phyloP scores from a whole-genome alignment of 2,888 invertebrate species.

The Drosophila fulvimacula region DNA sequence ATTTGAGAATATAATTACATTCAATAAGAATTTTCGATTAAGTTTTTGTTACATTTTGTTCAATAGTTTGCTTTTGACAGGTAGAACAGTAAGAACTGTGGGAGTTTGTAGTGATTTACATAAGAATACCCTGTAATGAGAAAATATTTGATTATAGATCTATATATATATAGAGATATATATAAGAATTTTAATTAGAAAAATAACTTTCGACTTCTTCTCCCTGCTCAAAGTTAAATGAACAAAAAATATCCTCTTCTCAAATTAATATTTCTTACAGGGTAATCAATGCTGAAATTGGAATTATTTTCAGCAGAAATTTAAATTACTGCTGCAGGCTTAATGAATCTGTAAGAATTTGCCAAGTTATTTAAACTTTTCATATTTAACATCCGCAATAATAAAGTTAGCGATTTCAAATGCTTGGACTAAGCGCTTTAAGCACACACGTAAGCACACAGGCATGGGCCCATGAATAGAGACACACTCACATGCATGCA shows the following conservation, averaged over 20 bases:
- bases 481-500: slow-evolving; percentile 7
- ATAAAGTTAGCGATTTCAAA: slow-evolving; percentile 27
- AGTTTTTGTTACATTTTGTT: slow-evolving; percentile 16
- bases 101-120: not conserved
- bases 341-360: slow-evolving; percentile 9
- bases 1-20: not conserved
- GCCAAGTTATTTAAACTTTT: slow-evolving; percentile 40
- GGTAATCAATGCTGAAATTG: not conserved
- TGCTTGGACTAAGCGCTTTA: slow-evolving; percentile 12
- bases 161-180: no score
- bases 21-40: slow-evolving; percentile 34
- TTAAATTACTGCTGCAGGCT: not conserved
- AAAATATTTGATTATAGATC: no score
- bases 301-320: not conserved
- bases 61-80: slow-evolving; percentile 12
- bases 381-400: slow-evolving; percentile 30
- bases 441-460: slow-evolving; percentile 15
- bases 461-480: not conserved
- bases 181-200: no score
- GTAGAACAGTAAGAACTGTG: not conserved
- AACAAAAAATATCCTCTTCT: not conserved
- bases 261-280: not conserved
- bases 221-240: no score
- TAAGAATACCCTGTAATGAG: slow-evolving; percentile 1
- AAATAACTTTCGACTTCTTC: no score